Evolutionary conservation across 2,113 vertebrate species (phyloP).

Genomic region (Neopipo cinnamomea): DNA sequence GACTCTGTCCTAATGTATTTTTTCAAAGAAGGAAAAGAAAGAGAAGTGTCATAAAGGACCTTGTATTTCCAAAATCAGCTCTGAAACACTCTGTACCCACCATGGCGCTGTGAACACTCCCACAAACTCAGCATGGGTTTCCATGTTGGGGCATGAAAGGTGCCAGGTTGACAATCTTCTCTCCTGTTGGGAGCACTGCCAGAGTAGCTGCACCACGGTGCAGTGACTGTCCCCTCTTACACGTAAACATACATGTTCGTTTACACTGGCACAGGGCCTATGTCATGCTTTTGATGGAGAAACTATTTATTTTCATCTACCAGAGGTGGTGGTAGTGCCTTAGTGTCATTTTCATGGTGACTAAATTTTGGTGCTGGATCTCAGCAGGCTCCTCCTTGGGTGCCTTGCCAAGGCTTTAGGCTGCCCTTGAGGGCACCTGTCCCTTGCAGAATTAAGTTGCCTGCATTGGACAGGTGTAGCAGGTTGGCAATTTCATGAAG

Average conservation of each 20-base stretch:
- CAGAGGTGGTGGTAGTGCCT: neutral
- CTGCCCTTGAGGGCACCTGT: neutral
- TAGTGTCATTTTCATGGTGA: neutral
- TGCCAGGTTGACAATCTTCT: neutral
- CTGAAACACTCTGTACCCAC: neutral
- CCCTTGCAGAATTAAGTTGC: neutral
- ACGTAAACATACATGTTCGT: fast-evolving
- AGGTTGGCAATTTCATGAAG: neutral
- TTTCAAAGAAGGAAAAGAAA: neutral
- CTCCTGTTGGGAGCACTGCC: neutral
- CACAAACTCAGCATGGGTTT: neutral
- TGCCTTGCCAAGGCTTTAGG: neutral
- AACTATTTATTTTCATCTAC: neutral
- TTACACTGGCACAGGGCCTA: neutral
- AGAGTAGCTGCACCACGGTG: neutral
- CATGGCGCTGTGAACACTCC: neutral
- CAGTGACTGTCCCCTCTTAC: neutral
- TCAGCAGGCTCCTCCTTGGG: neutral
- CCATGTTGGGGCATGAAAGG: neutral
- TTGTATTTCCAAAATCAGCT: neutral
- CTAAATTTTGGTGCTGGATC: neutral
- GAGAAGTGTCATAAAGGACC: neutral
- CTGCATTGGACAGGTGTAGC: neutral
- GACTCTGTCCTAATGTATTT: neutral
- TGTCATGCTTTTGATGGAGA: neutral